Evolutionary conservation across 2,797 vertebrate genomes (phyloP), one percentile per base, ranked within the genome.

Genomic region (Mormyrus proboscirostris): DNA sequence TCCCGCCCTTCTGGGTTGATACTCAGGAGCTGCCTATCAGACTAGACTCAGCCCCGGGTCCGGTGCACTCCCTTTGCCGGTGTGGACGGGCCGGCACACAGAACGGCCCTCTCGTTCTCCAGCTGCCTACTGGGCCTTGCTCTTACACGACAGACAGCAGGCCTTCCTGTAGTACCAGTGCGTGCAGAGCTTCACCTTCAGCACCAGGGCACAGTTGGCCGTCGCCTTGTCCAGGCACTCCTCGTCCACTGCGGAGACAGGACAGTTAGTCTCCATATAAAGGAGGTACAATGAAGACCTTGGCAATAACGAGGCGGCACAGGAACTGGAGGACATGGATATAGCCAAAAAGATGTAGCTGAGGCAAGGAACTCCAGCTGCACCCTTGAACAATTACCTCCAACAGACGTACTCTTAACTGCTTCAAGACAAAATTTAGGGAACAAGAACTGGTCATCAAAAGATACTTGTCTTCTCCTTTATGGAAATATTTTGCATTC

Each of bases 161-260:
- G 96, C 96, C 91, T 96, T 97, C 89, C 96, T 96, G 94, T 97
- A 97, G 95, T 97, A 97, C 96, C 96, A 97, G 76, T 97, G 96
- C 1, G 97, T 97, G 82, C 96, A 97, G 90, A 97, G 95, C 90
- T 97, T 97, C 93, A 97, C 95, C 93, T 96, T 97, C 29, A 97
- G 94, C 84, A 98, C 97, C 91, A 97, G 93, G 79, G 93, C 94
- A 0, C 97, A 97, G 95, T 96, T 97, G 44, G 97, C 96, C 0
- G 95, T 96, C 0, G 87, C 92, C 92, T 96, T 97, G 93, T 97
- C 97, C 90, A 96, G 95, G 90, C 96, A 96, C 89, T 91, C 91
- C 2, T 96, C 95, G 33, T 96, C 96, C 90, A 90, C 91, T 89
- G 89, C 19, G 22, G 87, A 47, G 47, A 44, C 53, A 59, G 53